These are phyloP conservation scores for Adoxophyes honmai DNA, from an alignment of 1,140 invertebrate genomes.

Conservation along the genomic window DNA sequence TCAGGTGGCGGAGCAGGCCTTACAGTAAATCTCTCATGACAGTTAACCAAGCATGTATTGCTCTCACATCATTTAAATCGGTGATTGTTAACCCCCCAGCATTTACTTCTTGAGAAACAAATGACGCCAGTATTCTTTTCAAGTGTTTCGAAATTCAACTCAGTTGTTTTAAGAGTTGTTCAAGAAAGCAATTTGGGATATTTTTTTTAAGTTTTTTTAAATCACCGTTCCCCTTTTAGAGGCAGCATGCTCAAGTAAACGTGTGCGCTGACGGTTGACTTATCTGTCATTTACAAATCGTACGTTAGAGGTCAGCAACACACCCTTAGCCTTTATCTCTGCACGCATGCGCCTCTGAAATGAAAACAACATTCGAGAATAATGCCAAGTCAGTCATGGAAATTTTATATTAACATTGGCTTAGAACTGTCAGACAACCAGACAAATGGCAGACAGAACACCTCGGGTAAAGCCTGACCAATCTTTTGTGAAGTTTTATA, in stretches of 20 bases:
- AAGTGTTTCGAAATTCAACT: background rate
- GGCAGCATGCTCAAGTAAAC: constrained; percentile 69
- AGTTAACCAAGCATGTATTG: constrained; percentile 69
- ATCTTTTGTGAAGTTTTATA: no score
- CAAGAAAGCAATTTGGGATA: no score
- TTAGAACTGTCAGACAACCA: constrained; percentile 2
- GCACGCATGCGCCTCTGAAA: constrained; percentile 75
- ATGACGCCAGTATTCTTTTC: no score
- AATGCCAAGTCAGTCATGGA: constrained; percentile 74
- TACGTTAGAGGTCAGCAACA: constrained; percentile 61
- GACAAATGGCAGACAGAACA: no score
- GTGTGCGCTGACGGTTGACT: constrained; percentile 66
- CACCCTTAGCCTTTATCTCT: constrained; percentile 69
- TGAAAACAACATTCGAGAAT: constrained; percentile 63
- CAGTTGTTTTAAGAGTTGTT: background rate
- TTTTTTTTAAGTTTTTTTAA: background rate
- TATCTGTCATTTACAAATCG: constrained; percentile 41
- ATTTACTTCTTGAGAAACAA: background rate
- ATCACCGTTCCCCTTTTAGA: constrained; percentile 33
- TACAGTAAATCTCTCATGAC: constrained; percentile 72
- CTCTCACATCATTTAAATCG: constrained; percentile 35
- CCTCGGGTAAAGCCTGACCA: no score
- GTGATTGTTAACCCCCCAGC: background rate
- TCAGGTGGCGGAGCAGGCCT: constrained; percentile 67
- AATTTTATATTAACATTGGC: constrained; percentile 47